These are phyloP conservation scores for Acrobasis repandana DNA, from an alignment of 2,888 invertebrate genomes.

Conservation along the genomic window DNA sequence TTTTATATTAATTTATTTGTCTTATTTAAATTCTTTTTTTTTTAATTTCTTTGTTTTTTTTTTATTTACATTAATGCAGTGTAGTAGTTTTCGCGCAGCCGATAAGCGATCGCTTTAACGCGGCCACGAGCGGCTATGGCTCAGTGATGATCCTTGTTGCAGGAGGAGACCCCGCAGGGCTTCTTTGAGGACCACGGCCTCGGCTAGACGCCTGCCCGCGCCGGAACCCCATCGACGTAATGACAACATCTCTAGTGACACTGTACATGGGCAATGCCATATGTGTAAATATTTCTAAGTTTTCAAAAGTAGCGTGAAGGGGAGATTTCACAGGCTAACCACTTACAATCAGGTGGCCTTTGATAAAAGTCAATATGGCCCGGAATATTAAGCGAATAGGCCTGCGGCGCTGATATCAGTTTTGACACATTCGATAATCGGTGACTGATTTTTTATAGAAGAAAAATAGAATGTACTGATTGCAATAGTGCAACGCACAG, in stretches of 20 bases:
- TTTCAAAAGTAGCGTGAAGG: too few relatives aligned
- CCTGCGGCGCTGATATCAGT: too few relatives aligned
- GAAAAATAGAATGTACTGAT: too few relatives aligned
- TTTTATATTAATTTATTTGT: not conserved
- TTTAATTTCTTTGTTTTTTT: not conserved
- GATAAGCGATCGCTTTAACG: slow-evolving; percentile 75
- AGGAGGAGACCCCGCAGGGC: slow-evolving; percentile 99
- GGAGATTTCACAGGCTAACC: too few relatives aligned
- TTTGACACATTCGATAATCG: too few relatives aligned
- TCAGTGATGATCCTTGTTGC: slow-evolving; percentile 86
- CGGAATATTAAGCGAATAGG: too few relatives aligned
- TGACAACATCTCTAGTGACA: not conserved
- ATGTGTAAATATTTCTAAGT: slow-evolving; percentile 1
- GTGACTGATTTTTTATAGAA: too few relatives aligned
- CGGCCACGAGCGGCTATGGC: slow-evolving; percentile 79
- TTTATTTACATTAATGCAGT: not conserved
- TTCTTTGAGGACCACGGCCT: slow-evolving; percentile 99
- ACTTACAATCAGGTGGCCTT: too few relatives aligned
- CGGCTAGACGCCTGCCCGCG: slow-evolving; percentile 83
- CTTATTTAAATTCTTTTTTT: not conserved
- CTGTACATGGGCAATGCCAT: not conserved
- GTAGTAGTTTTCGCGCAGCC: slow-evolving; percentile 40
- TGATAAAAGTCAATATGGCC: too few relatives aligned
- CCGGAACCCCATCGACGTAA: slow-evolving; percentile 26
- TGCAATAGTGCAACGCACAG: too few relatives aligned